phyloP scores from a whole-genome alignment of 2,113 vertebrate species.

The Scalopus aquaticus region DNA sequence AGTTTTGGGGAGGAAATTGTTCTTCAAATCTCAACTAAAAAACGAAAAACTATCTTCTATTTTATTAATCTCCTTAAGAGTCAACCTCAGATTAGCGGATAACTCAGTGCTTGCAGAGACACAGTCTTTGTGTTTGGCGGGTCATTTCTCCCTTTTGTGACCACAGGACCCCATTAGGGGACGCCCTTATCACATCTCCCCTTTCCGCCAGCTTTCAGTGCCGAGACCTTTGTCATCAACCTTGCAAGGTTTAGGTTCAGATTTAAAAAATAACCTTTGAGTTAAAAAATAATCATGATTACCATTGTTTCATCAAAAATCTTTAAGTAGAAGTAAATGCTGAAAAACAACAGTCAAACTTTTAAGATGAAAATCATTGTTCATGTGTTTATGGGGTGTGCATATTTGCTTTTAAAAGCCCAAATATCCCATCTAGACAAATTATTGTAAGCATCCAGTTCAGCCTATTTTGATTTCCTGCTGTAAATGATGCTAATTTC shows the following conservation, averaged over 20 bases:
- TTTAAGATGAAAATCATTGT: slow-evolving; percentile 12
- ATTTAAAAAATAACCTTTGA: not conserved
- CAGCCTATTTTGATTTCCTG: slow-evolving; percentile 5
- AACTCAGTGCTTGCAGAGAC: not conserved
- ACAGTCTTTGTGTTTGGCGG: not conserved
- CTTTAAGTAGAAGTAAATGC: not conserved
- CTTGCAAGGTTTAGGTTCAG: not conserved
- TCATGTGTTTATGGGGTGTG: not conserved
- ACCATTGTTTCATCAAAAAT: not conserved
- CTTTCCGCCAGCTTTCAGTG: not conserved
- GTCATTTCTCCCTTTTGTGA: not conserved
- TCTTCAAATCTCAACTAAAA: not conserved
- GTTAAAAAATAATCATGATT: not conserved
- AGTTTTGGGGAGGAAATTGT: not conserved
- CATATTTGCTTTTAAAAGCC: slow-evolving; percentile 4
- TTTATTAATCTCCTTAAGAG: not conserved
- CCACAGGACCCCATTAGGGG: not conserved
- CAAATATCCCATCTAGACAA: not conserved
- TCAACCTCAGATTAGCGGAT: not conserved
- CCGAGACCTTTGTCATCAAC: not conserved
- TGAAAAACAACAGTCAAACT: not conserved
- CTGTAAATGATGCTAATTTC: slow-evolving; percentile 33
- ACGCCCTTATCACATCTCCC: not conserved
- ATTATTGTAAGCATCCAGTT: slow-evolving; percentile 46
- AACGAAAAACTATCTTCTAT: not conserved